A percentile compares a stretch with the other conserved stretches of the same genome.
phyloP scores from a whole-genome alignment of 2,113 vertebrate species.

The Emberiza fucata region DNA sequence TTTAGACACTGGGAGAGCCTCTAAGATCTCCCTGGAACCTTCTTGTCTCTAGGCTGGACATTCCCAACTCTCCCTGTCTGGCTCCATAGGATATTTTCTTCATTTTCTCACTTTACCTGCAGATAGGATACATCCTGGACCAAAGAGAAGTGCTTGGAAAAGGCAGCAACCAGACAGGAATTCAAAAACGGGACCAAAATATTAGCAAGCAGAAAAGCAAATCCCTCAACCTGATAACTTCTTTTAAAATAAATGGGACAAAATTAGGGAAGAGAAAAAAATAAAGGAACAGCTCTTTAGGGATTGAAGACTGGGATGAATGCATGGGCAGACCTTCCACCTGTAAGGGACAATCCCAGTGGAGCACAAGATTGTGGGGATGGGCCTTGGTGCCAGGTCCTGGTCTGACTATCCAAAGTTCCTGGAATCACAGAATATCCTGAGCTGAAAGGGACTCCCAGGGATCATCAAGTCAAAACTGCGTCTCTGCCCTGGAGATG shows the following conservation, averaged over 20 bases:
- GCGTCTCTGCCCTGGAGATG: not conserved
- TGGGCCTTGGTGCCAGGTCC: too few relatives aligned
- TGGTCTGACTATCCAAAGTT: not conserved
- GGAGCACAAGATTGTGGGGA: not conserved
- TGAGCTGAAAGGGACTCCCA: not conserved
- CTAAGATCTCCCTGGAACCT: not conserved
- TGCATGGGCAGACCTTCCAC: not conserved
- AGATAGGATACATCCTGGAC: not conserved
- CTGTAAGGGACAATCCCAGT: not conserved
- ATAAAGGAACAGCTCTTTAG: not conserved
- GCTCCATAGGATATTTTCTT: not conserved
- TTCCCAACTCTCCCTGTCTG: not conserved
- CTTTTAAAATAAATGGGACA: not conserved
- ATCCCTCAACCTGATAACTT: not conserved
- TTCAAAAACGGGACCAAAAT: not conserved
- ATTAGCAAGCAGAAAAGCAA: not conserved
- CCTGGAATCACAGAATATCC: not conserved
- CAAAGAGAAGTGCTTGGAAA: not conserved
- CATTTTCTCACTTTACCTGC: not conserved
- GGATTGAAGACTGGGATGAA: not conserved
- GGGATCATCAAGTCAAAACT: not conserved
- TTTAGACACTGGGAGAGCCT: not conserved
- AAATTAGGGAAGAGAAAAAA: not conserved
- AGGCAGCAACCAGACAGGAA: accelerated
- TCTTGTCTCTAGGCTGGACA: not conserved